Evolutionary conservation across 2,797 vertebrate genomes (phyloP), one percentile per base, ranked within the genome.

Genomic region (Sebastes iracundus): DNA sequence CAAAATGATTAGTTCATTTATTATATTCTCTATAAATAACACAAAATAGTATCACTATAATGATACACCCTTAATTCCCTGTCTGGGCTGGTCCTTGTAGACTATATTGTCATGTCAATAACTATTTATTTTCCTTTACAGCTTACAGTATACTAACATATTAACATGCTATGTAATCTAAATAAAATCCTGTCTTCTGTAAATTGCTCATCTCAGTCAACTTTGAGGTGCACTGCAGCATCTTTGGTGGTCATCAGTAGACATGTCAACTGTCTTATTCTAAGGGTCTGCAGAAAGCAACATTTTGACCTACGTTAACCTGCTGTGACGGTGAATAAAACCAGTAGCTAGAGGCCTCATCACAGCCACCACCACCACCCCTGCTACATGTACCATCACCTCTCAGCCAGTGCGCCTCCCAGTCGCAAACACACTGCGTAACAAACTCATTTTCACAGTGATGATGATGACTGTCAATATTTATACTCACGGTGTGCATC

Each of bases 401-500:
- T 61, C 79, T 73, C 75, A 22, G 65, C 65, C 74, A 62, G 79
- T 56, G 74, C 79, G 77, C 66, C 65, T 70, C 65, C 61, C 81
- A 46, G 81, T 73, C 72, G 68, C 88, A 85, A 85, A 85, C 42
- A 85, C 42, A 90, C 90, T 93, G 93, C 93, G 90, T 95, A 93
- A 94, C 84, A 78, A 87, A 66, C 76, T 86, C 73, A 49, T 42
- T 86, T 75, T 78, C 71, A 77, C 75, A 65, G 59, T 1, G 71
- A 69, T 30, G 73, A 69, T 30, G 84, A 84, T 80, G 91, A 68
- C 79, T 80, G 78, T 70, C 87, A 79, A 11, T 32, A 11, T 78
- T 52, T 56, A 87, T 94, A 98, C 98, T 98, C 85, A 99, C 98
- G 98, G 98, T 25, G 98, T 99, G 94, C 97, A 98, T 95, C 98